Evolutionary conservation across 64 coral and sea anemone species (phyloP), one percentile per base, ranked within the genome.

Genomic region (Actinia tenebrosa): DNA sequence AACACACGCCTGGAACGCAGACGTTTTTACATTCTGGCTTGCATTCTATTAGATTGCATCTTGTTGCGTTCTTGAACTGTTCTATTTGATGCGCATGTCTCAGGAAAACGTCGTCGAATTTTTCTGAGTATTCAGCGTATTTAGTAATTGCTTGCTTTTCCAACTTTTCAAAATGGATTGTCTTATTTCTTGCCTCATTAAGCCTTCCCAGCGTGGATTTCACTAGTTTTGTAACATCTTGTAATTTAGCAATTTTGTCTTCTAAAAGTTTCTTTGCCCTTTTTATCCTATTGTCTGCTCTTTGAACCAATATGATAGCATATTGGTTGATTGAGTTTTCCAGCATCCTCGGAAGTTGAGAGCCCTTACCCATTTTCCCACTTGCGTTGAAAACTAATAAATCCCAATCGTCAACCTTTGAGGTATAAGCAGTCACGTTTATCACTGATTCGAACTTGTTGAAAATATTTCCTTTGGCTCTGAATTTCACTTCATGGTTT

Each of bases 321-420:
- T 84, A 84, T 15, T 84, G 30, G 44, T 84, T 84, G 16, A 84
- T 15, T 0, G n/a, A 15, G 6, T 56, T 52, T 56, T 84, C 52
- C 50, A 84, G 82, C 19, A 55, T 55, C 16, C 56, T 55, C 16
- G 56, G 9, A 37, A 84, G 82, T 17, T 26, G n/a, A 27, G 82
- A 84, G n/a, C 56, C 30, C 14, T 84, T 8, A 56, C 47, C 82
- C 50, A 84, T 55, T 61, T 37, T 13, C 56, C 82, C 82, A 56
- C 82, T 84, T 42, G 26, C 82, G 3, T 84, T n/a, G 56, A 56
- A 84, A 55, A 84, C 20, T 11, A 84, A 22, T 17, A 16, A 27
- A 19, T 27, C 52, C 82, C 82, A 84, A 19, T 84, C 82, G 25
- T 61, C 82, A 26, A 84, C 82, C n/a, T 17, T 52, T 45, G 45